phyloP scores from a whole-genome alignment of 2,888 invertebrate genomes.

The Cheilosia soror region DNA sequence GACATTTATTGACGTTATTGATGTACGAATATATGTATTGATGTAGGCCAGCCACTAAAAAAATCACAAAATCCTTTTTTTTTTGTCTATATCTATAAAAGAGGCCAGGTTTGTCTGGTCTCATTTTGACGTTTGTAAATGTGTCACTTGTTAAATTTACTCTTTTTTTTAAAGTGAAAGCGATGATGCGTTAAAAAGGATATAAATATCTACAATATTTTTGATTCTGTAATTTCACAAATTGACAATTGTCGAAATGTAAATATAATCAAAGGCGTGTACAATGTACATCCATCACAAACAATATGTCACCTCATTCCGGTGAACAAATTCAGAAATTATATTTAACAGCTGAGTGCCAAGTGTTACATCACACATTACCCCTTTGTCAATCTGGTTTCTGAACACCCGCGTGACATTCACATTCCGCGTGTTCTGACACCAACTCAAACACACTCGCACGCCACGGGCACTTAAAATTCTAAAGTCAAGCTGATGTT shows the following conservation, averaged over 20 bases:
- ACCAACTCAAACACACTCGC: slow-evolving; percentile 9
- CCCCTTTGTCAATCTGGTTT: slow-evolving; percentile 36
- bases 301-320: neutral
- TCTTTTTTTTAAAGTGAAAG: neutral
- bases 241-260: neutral
- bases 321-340: neutral
- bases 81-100: too few relatives aligned
- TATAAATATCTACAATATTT: neutral
- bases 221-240: neutral
- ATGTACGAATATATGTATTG: neutral
- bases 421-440: slow-evolving; percentile 49
- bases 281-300: neutral
- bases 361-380: slow-evolving; percentile 37
- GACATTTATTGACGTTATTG: neutral
- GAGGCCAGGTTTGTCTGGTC: too few relatives aligned
- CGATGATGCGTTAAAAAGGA: too few relatives aligned
- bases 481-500: slow-evolving; percentile 55
- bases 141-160: neutral
- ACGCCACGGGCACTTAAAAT: slow-evolving; percentile 8
- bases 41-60: too few relatives aligned
- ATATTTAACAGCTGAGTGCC: slow-evolving; percentile 36
- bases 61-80: too few relatives aligned
- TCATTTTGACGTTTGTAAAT: neutral
- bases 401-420: slow-evolving; percentile 47
- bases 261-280: too few relatives aligned